phyloP scores from a whole-genome alignment of 2,113 vertebrate species.

The Nicator chloris region DNA sequence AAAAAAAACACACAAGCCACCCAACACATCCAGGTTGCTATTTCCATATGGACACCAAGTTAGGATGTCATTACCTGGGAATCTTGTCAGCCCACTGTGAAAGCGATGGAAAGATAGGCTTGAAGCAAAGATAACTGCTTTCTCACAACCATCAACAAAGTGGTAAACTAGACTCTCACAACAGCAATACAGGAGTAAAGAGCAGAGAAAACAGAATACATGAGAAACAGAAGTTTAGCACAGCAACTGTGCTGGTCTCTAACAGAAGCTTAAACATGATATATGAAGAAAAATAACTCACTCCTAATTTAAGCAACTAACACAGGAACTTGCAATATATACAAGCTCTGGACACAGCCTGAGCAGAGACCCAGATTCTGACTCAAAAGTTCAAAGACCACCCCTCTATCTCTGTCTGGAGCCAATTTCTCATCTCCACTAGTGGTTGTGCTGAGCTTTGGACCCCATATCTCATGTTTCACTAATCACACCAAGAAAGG shows the following conservation, averaged over 20 bases:
- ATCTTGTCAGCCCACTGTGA: background rate
- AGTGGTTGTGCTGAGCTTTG: background rate
- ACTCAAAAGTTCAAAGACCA: constrained; percentile 16
- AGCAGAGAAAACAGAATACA: background rate
- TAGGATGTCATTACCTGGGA: background rate
- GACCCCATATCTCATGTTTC: constrained; percentile 14
- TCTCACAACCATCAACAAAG: background rate
- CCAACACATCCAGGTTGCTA: background rate
- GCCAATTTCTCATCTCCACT: constrained; percentile 18
- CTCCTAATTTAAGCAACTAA: constrained; percentile 15
- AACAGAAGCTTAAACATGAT: background rate
- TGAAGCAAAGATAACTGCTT: background rate
- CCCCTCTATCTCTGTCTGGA: constrained; percentile 21
- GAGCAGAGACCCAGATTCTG: background rate
- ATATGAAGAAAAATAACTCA: background rate
- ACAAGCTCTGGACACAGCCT: background rate
- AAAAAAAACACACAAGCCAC: background rate
- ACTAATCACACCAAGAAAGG: constrained; percentile 42
- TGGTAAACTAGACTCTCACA: background rate
- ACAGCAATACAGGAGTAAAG: background rate
- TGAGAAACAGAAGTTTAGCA: background rate
- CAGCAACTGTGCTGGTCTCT: background rate
- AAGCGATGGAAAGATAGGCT: background rate
- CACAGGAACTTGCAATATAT: background rate
- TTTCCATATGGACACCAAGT: background rate